These are phyloP conservation scores for Condylura cristata DNA, from an alignment of 2,113 vertebrate species.

Conservation along the genomic window DNA sequence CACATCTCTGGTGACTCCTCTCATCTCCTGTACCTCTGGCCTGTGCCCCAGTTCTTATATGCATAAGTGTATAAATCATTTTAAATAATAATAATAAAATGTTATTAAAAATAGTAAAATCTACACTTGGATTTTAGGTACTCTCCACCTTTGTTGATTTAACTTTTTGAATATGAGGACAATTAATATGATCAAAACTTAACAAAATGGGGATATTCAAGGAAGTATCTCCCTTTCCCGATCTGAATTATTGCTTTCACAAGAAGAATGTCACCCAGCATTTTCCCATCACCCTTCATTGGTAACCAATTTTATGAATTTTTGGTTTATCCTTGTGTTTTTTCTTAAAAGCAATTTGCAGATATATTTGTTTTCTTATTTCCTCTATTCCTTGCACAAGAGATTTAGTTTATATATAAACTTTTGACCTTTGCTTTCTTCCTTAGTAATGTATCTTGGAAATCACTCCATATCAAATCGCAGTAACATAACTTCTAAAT, in stretches of 20 bases:
- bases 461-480: slow-evolving; percentile 12
- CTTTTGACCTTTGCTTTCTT: background rate
- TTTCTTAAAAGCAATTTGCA: background rate
- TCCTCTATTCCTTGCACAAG: background rate
- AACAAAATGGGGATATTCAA: background rate
- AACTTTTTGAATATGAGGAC: background rate
- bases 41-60: no score
- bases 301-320: background rate
- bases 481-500: background rate
- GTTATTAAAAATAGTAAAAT: no score
- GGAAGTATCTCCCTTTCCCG: no score
- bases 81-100: no score
- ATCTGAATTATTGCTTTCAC: no score
- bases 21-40: no score
- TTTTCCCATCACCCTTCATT: background rate
- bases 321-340: background rate
- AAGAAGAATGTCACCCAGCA: no score
- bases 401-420: background rate
- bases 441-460: background rate
- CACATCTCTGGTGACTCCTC: no score
- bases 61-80: no score
- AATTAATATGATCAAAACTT: background rate
- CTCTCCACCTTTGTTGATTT: background rate
- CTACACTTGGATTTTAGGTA: background rate
- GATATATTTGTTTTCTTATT: background rate